phyloP scores from a whole-genome alignment of 2,888 invertebrate genomes.

The Siphonodentalium dalli region DNA sequence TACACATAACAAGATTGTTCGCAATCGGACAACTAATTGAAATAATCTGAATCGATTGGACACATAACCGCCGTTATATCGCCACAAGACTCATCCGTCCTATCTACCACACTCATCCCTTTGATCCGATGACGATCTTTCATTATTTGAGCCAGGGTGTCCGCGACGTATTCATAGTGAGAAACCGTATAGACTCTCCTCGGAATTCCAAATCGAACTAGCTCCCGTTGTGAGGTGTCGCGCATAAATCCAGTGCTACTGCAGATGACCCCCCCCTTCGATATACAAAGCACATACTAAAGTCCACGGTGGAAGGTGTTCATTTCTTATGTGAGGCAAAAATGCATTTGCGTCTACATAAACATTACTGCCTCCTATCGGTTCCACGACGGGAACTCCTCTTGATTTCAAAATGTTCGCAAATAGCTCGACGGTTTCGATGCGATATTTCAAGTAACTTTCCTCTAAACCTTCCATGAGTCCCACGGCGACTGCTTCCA shows the following conservation, averaged over 20 bases:
- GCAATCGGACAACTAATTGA: too few relatives aligned
- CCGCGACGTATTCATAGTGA: too few relatives aligned
- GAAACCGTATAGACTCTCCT: constrained; percentile 7
- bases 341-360: constrained; percentile 13
- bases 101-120: too few relatives aligned
- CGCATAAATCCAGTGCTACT: too few relatives aligned
- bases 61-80: too few relatives aligned
- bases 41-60: too few relatives aligned
- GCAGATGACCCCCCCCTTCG: neutral
- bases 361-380: constrained; percentile 14
- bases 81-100: too few relatives aligned
- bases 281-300: constrained; percentile 17
- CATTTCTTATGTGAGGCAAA: constrained; percentile 6
- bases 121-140: too few relatives aligned
- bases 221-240: neutral
- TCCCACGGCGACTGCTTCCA: constrained; percentile 18
- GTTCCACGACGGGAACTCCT: constrained; percentile 9
- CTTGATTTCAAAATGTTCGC: neutral
- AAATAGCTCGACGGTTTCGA: constrained; percentile 3
- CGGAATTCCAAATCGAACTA: constrained; percentile 11
- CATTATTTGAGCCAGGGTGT: too few relatives aligned
- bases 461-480: constrained; percentile 16
- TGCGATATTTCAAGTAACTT: constrained; percentile 9
- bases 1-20: too few relatives aligned
- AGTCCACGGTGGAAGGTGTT: constrained; percentile 7